A percentile compares a stretch with the other conserved stretches of the same genome.
Evolutionary conservation across 2,797 vertebrate genomes (phyloP).

Genomic region (Crax fasciolata): DNA sequence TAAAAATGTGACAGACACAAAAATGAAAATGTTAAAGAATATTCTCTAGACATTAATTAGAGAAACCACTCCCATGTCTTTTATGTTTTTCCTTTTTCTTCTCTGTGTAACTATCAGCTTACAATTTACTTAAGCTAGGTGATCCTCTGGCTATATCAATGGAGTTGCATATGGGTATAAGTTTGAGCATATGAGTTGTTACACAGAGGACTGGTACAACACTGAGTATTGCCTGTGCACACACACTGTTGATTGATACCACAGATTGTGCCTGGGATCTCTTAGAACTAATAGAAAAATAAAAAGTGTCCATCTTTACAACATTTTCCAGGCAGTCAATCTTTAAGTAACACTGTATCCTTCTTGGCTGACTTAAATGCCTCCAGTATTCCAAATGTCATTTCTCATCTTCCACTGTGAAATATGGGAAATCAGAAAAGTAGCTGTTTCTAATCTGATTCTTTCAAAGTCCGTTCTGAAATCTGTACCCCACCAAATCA

Average conservation of each 20-base stretch:
- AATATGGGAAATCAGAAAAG: slow-evolving; percentile 56
- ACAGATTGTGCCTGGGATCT: neutral
- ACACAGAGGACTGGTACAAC: neutral
- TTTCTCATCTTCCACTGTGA: slow-evolving; percentile 27
- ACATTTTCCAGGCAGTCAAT: slow-evolving; percentile 11
- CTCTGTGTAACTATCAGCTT: neutral
- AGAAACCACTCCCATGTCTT: neutral
- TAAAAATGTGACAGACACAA: neutral
- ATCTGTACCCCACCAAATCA: neutral
- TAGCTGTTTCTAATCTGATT: slow-evolving; percentile 45
- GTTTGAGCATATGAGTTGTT: neutral
- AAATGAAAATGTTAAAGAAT: neutral
- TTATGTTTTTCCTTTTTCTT: neutral
- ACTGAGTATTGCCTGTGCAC: neutral
- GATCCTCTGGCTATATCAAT: neutral
- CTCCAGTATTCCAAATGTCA: slow-evolving; percentile 31
- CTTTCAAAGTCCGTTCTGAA: slow-evolving; percentile 47
- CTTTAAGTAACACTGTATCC: slow-evolving; percentile 27
- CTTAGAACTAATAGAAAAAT: slow-evolving; percentile 33
- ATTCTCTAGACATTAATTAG: neutral
- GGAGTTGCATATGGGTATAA: neutral
- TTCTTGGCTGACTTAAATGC: slow-evolving; percentile 15
- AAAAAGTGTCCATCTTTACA: neutral
- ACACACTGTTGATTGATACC: neutral
- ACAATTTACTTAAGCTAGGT: neutral